Evolutionary conservation across 1,140 invertebrate genomes (phyloP).

Genomic region (Drosophila carrolli): DNA sequence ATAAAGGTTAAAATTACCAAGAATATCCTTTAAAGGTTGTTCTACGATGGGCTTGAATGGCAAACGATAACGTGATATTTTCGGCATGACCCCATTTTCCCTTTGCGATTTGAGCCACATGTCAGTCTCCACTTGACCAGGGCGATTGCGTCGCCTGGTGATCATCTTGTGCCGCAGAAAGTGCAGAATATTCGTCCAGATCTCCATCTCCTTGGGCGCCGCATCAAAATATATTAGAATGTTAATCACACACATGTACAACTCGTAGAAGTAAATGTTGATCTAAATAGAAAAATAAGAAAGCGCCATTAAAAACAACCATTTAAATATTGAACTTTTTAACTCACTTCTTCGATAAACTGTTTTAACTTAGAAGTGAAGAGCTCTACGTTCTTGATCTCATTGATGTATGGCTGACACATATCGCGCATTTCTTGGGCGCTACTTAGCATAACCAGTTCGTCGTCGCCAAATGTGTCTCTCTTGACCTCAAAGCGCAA

Average conservation of each 20-base stretch:
- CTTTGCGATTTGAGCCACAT: slow-evolving; percentile 76
- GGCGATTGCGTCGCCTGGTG: slow-evolving; percentile 61
- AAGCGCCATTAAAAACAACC: not conserved
- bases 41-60: slow-evolving; percentile 79
- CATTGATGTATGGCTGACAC: slow-evolving; percentile 76
- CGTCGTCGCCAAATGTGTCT: slow-evolving; percentile 77
- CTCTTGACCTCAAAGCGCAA: slow-evolving; percentile 73
- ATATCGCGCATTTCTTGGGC: slow-evolving; percentile 66
- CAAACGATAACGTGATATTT: slow-evolving; percentile 77
- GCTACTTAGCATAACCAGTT: slow-evolving; percentile 70
- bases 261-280: slow-evolving; percentile 83
- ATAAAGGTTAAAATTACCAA: slow-evolving; percentile 42
- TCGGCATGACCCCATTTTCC: slow-evolving; percentile 75
- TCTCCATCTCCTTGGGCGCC: slow-evolving; percentile 75
- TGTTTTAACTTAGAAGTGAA: slow-evolving; percentile 66
- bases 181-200: slow-evolving; percentile 75
- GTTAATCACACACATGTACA: slow-evolving; percentile 80
- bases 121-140: slow-evolving; percentile 76
- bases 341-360: slow-evolving; percentile 58
- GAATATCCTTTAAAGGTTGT: slow-evolving; percentile 75
- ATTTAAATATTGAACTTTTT: too few relatives aligned
- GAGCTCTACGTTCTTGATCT: slow-evolving; percentile 72
- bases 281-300: slow-evolving; percentile 45
- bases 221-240: slow-evolving; percentile 70
- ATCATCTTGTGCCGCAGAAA: slow-evolving; percentile 83